Evolutionary conservation across 2,888 invertebrate species (phyloP), one percentile per base, ranked within the genome.

Genomic region (Ochlodes sylvanus): DNA sequence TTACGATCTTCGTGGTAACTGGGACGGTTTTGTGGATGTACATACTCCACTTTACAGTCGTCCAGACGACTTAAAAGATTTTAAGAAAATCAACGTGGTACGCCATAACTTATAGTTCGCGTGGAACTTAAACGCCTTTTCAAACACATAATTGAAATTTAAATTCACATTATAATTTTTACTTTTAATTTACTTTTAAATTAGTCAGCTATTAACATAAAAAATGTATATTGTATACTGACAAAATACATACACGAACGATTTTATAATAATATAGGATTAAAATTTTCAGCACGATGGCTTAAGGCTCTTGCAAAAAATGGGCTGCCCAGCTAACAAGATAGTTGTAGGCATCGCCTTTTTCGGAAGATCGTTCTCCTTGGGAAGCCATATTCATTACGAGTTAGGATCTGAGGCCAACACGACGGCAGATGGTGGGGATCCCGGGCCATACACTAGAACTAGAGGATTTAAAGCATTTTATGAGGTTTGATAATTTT

Each of bases 1-100:
- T 0, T 97, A 97, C 83, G 97, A 97, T 86, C 93, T 97, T 58
- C 94, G 97, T 70, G 97, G 97, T 12, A 97, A 97, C 83, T 98
- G 98, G 98, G 98, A 97, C 1, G 98, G 98, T n/a, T 98, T 97
- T 80, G 98, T 98, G 0, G 98, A 98, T 80, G 96, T 96, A 0
- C 98, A 98, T 82, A 98, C 98, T 77, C 97, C 98, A 0, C 90
- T 98, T 0, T 97, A 15, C 15, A 44, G 7, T 15, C 2, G 44
- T 4, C 4, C 44, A 0, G 15, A 44, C 15, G 44, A 44, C 12
- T 7, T 44, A n/a, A 15, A 44, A 5, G 44, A 0, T 15, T 44
- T 7, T 15, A 44, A 44, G 7, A 44, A 44, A 4, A 44, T 44
- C n/a, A 44, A 44, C 44, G 44, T 44, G n/a, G 44, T 44, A 44